phyloP scores from a whole-genome alignment of 2,888 invertebrate species.

The Alcis repandata region DNA sequence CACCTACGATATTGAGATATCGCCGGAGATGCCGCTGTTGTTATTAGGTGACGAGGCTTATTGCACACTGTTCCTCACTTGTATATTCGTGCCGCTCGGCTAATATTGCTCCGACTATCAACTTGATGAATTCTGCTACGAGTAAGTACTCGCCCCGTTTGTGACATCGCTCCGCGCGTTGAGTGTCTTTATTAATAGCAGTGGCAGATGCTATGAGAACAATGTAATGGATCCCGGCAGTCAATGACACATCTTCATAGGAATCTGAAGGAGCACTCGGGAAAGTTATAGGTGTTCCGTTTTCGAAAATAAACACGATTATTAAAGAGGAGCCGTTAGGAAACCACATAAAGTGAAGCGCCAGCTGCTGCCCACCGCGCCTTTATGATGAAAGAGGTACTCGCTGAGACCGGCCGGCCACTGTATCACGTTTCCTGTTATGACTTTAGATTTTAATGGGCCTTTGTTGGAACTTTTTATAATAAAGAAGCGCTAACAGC shows the following conservation, averaged over 20 bases:
- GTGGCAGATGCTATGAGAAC: constrained; percentile 47
- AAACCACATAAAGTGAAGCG: constrained; percentile 83
- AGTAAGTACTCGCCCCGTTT: constrained; percentile 40
- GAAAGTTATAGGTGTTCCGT: constrained; percentile 74
- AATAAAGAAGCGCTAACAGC: constrained; percentile 74
- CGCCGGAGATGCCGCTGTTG: constrained; percentile 80
- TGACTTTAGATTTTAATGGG: constrained; percentile 83
- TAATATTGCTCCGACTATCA: constrained; percentile 44
- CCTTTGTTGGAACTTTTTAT: constrained; percentile 78
- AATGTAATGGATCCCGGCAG: constrained; percentile 50
- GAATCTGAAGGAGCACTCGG: constrained; percentile 59
- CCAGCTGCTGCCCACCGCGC: constrained; percentile 81
- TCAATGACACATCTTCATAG: constrained; percentile 69
- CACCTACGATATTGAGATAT: constrained; percentile 86
- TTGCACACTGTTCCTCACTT: constrained; percentile 72
- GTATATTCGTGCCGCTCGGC: constrained; percentile 37
- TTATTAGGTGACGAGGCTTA: constrained; percentile 83
- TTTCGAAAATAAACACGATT: constrained; percentile 82
- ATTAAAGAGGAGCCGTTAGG: constrained; percentile 79
- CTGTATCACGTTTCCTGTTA: constrained; percentile 85
- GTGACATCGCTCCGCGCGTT: constrained; percentile 32
- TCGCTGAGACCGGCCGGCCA: constrained; percentile 71
- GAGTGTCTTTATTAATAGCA: constrained; percentile 47
- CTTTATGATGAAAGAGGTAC: constrained; percentile 82
- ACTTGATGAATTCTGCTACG: constrained; percentile 42